These are phyloP conservation scores for Netelia melanura DNA, from an alignment of 2,888 invertebrate species.

Conservation along the genomic window DNA sequence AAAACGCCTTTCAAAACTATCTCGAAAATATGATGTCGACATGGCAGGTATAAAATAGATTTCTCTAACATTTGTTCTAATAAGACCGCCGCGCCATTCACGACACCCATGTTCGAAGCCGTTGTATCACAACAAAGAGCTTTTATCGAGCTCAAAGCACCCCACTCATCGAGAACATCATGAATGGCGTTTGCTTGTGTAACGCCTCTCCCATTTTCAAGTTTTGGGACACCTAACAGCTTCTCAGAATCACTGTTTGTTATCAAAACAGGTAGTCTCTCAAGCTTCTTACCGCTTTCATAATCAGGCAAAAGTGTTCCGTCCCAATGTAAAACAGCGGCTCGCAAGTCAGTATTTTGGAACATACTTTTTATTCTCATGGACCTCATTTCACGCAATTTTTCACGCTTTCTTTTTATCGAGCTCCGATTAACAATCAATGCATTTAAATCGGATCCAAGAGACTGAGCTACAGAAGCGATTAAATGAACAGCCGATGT, in stretches of 20 bases:
- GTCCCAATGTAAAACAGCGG: slow-evolving; percentile 56
- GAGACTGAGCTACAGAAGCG: slow-evolving; percentile 23
- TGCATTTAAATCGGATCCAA: too few relatives aligned
- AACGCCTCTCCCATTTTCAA: slow-evolving; percentile 55
- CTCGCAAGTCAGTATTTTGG: neutral
- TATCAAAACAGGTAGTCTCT: slow-evolving; percentile 60
- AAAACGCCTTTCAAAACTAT: slow-evolving; percentile 45
- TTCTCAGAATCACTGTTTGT: slow-evolving; percentile 48
- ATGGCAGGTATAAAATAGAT: slow-evolving; percentile 51
- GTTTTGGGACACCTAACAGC: slow-evolving; percentile 55
- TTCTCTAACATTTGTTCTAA: slow-evolving; percentile 55
- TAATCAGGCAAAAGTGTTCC: slow-evolving; percentile 46
- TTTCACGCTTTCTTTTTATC: slow-evolving; percentile 40
- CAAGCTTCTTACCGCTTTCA: slow-evolving; percentile 40
- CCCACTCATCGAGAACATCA: slow-evolving; percentile 61
- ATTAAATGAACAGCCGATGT: slow-evolving; percentile 35
- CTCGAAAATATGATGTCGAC: slow-evolving; percentile 59
- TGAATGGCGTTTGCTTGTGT: slow-evolving; percentile 56
- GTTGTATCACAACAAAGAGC: slow-evolving; percentile 64
- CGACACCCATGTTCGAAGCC: slow-evolving; percentile 54
- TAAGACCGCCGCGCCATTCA: slow-evolving; percentile 54
- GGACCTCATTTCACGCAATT: slow-evolving; percentile 5
- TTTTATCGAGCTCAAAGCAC: slow-evolving; percentile 31
- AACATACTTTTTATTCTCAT: too few relatives aligned
- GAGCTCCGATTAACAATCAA: slow-evolving; percentile 39